Conservation (phyloP, 2,888 invertebrate species). For the Argyra leucocephala region DNA sequence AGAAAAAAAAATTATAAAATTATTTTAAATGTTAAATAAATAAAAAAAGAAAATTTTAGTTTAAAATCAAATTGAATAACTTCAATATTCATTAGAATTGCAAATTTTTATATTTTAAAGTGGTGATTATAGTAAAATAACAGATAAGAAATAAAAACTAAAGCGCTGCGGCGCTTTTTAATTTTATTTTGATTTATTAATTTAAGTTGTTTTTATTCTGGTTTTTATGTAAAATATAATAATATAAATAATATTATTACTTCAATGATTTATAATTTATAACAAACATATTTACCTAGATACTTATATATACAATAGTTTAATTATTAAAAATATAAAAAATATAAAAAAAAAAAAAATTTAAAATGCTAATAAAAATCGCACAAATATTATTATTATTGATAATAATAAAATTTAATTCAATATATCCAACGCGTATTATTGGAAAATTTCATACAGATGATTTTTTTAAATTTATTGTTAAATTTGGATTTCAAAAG, state of each 20-base stretch:
- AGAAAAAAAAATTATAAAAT: not conserved
- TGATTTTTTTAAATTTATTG: constrained; percentile 82
- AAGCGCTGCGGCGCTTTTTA: constrained; percentile 1
- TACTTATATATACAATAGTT: not conserved
- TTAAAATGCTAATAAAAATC: constrained; percentile 31
- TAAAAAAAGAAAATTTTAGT: too few species aligned
- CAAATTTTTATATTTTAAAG: too few species aligned
- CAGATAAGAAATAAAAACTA: not conserved
- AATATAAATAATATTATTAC: too few species aligned
- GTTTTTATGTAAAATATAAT: too few species aligned
- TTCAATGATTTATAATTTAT: too few species aligned
- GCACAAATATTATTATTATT: constrained; percentile 21
- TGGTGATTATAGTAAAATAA: not conserved
- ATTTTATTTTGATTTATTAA: not conserved
- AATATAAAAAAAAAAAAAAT: constrained; percentile 39
- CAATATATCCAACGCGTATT: constrained; percentile 46
- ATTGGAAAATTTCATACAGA: constrained; percentile 55
- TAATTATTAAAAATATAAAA: constrained; percentile 33
- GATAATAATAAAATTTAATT: constrained; percentile 18
- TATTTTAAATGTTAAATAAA: not conserved
- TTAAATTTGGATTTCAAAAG: constrained; percentile 95
- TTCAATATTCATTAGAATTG: too few species aligned
- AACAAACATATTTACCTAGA: not conserved
- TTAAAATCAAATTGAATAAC: too few species aligned
- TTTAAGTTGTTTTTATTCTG: not conserved